Evolutionary conservation across 37 sponge, comb jelly and placozoan genomes (phyloP).

Genomic region (Agelas oroides): DNA sequence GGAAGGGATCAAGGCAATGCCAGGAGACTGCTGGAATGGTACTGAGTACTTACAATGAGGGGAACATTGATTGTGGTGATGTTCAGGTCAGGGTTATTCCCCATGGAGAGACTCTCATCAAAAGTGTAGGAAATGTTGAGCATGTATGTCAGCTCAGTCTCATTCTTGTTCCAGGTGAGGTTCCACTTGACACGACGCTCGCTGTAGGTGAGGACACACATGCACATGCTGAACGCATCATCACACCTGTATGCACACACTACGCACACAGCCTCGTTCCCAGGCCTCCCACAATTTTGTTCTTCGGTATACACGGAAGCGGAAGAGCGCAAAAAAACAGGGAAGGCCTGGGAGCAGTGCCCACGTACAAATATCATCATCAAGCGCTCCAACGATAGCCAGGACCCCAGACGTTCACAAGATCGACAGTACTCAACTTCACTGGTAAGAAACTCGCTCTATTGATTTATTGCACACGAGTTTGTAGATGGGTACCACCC

Average conservation of each 20-base stretch:
- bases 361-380: too few species aligned
- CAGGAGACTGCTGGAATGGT: slow-evolving; percentile 13
- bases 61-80: slow-evolving; percentile 71
- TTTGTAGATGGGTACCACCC: too few species aligned
- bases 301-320: too few species aligned
- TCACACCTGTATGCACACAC: not conserved
- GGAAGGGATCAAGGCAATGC: not conserved
- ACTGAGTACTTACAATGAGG: slow-evolving; percentile 57
- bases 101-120: slow-evolving; percentile 24
- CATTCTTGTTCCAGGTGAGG: slow-evolving; percentile 61
- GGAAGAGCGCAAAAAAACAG: too few species aligned
- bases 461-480: too few species aligned
- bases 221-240: not conserved
- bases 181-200: slow-evolving; percentile 63
- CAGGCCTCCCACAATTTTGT: too few species aligned
- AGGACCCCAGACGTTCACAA: too few species aligned
- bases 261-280: not conserved
- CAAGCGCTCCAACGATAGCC: too few species aligned
- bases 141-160: slow-evolving; percentile 58
- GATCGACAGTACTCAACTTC: too few species aligned
- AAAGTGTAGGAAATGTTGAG: slow-evolving; percentile 55
- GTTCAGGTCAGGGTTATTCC: slow-evolving; percentile 27
- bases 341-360: too few species aligned
- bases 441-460: too few species aligned
- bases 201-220: slow-evolving; percentile 34